phyloP scores from a whole-genome alignment of 30 jellyfish, hydroid and myxozoan genomes.

The Sanderia malayensis region DNA sequence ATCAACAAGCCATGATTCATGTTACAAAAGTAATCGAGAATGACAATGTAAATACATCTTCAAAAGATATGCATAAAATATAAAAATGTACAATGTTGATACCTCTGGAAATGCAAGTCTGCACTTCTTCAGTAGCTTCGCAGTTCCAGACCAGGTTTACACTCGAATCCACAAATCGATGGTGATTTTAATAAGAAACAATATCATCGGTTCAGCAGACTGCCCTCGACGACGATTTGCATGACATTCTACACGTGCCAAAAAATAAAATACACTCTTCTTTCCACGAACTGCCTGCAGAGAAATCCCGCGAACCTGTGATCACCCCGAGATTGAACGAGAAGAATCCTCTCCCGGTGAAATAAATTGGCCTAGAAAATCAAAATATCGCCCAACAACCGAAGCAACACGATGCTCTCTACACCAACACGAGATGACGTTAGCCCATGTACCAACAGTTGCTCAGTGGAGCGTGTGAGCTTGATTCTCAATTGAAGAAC shows the following conservation, averaged over 20 bases:
- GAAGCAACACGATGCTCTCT: background rate
- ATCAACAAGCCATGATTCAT: too few species aligned
- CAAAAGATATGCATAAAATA: too few species aligned
- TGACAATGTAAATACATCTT: too few species aligned
- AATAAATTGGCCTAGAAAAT: conserved; percentile 2
- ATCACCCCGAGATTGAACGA: too few species aligned
- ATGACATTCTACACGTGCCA: conserved; percentile 10
- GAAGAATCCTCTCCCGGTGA: background rate
- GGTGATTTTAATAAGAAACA: conserved; percentile 33
- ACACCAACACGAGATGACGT: too few species aligned
- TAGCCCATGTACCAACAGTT: conserved; percentile 37
- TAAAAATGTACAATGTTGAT: conserved; percentile 1
- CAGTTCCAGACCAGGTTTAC: conserved; percentile 44
- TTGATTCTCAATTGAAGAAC: conserved; percentile 12
- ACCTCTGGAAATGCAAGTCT: conserved; percentile 26
- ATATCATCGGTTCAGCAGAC: conserved; percentile 57
- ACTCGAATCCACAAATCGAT: conserved; percentile 47
- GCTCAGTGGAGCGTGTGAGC: conserved; percentile 62
- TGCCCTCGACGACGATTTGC: too few species aligned
- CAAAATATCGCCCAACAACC: background rate
- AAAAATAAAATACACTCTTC: background rate
- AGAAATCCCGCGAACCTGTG: too few species aligned
- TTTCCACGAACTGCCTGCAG: background rate
- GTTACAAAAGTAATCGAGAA: too few species aligned
- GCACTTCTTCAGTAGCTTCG: conserved; percentile 27